phyloP scores from a whole-genome alignment of 2,797 vertebrate genomes.

The Sebastiscus tertius region DNA sequence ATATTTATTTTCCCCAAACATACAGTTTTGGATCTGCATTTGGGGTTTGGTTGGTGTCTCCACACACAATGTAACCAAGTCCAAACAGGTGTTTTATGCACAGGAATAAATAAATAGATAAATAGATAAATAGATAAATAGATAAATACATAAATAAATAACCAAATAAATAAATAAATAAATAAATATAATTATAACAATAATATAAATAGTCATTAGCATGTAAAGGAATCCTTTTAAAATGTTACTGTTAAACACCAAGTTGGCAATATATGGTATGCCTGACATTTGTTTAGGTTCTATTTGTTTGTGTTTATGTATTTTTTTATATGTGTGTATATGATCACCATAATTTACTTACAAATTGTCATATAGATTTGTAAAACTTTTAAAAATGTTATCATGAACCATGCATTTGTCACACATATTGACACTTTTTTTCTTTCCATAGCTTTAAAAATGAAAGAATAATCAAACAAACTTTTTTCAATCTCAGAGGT shows the following conservation, averaged over 20 bases:
- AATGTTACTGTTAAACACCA: background rate
- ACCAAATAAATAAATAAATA: no score
- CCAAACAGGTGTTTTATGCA: background rate
- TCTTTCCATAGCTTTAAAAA: background rate
- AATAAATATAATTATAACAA: no score
- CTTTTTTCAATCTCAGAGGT: background rate
- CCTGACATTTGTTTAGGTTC: background rate
- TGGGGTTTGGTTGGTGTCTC: background rate
- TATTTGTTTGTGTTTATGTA: background rate
- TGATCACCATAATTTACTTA: background rate
- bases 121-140: no score
- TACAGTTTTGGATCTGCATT: background rate
- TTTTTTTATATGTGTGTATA: no score
- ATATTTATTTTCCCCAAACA: background rate
- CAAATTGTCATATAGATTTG: background rate
- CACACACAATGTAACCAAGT: background rate
- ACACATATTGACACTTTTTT: background rate
- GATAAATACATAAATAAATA: no score
- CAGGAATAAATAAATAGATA: background rate
- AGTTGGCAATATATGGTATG: background rate
- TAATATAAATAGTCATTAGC: background rate
- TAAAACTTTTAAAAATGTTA: background rate
- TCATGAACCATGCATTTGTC: background rate
- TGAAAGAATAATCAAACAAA: background rate
- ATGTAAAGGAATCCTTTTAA: background rate